Base-by-base conservation (phyloP, 1,140 invertebrate genomes). In the Lepidurus packardi region DNA sequence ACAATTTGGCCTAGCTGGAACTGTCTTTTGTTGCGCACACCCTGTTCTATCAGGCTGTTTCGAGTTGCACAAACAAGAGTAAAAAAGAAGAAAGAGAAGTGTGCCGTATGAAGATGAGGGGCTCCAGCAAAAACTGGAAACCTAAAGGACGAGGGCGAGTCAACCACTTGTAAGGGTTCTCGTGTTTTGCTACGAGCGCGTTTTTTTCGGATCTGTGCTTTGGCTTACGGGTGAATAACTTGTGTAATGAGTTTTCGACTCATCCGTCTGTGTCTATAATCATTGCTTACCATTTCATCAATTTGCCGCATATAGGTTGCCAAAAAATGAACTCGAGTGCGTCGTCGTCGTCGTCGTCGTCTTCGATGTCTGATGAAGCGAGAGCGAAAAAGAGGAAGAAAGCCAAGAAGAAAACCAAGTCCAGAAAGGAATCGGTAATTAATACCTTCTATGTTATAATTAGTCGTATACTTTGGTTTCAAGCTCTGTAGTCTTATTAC, bases 151-250 rank as follows among this genome's bases (percentile, higher is more conserved):
- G 53, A 65, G 53, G 53, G 53, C 53, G 53, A 65, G 53, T 65
- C 53, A 65, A 65, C 53, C 53, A 65, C 53, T 65, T 65, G 53
- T 65, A 65, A 65, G 53, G 53, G 53, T 65, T 65, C 13, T 65
- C 53, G 53, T 65, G 13, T 65, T 65, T 9, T 9, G 53, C 53
- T 9, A 65, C 0, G 21, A 65, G 53, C 53, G 53, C 53, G n/a
- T 65, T 21, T 65, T 65, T 65, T 47, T 21, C 0, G 9, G 8
- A 21, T 65, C 21, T 1, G 53, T 47, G 53, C 53, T 16, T 21
- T 65, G 21, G 13, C 5, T 65, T 65, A 65, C 53, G 21, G 53
- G 7, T 65, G 53, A 65, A 65, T 65, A 65, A 65, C 1, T 65
- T 65, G 16, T 65, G 21, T 16, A 65, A 65, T 11, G 53, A 65